These are phyloP conservation scores for Catharus ustulatus DNA, from an alignment of 2,797 vertebrate genomes.

Conservation along the genomic window DNA sequence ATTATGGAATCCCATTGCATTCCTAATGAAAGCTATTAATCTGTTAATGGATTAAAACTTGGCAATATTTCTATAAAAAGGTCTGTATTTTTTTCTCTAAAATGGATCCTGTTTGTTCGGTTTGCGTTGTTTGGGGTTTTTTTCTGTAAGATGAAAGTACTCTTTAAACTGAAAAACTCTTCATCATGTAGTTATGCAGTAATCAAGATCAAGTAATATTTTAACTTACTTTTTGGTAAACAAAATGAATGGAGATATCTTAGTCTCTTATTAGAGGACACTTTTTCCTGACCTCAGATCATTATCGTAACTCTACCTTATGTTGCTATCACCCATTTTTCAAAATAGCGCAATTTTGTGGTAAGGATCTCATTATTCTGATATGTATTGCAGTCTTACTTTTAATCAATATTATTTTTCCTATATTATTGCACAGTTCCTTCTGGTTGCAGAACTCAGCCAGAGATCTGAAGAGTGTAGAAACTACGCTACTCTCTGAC, in stretches of 20 bases:
- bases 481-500: neutral
- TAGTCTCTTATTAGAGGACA: neutral
- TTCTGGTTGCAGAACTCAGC: neutral
- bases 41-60: neutral
- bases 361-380: neutral
- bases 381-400: neutral
- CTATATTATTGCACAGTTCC: neutral
- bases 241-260: neutral
- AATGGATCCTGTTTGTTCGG: neutral
- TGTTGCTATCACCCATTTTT: neutral
- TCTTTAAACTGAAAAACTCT: neutral
- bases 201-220: neutral
- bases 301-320: neutral
- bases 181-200: neutral
- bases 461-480: neutral
- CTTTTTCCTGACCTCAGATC: neutral
- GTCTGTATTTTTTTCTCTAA: neutral
- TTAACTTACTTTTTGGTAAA: neutral
- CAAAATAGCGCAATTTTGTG: neutral
- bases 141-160: neutral
- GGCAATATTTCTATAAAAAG: neutral
- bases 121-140: neutral
- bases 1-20: neutral
- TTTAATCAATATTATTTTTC: neutral
- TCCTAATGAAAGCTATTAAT: neutral